Base-by-base conservation (phyloP, 2,888 invertebrate genomes). In the Mesorhabditis sp. region DNA sequence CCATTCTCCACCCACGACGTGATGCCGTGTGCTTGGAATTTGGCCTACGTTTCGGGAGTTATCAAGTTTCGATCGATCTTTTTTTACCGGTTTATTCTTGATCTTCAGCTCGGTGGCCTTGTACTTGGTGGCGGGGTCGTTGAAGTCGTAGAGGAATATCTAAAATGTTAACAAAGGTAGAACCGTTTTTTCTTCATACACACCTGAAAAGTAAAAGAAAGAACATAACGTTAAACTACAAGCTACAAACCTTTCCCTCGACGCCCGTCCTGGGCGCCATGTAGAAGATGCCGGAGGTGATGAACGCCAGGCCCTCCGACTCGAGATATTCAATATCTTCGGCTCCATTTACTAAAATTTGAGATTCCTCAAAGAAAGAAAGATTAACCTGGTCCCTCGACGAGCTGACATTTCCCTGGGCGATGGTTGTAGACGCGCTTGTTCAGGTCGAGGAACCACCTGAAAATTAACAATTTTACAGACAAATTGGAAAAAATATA, bases 11-110 rank as follows among this genome's bases (percentile, higher is more conserved):
- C 69, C 70, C 71, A 75, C 65, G 74, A 73, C 2, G 77, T 73
- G 7, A 80, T 65, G 63, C 80, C 80, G 66, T 80, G 80, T 3
- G 80, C 77, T 62, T 75, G 75, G 72, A 80, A 80, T 28, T 64
- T 64, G 13, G 66, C 43, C 75, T 74, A 50, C 28, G 70, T 15
- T 62, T 66, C 42, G 66, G 67, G 10, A 67, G 41, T 50, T 70
- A 66, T n/a, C 67, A 13, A 5, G 61, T 62, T 44, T 45, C 70
- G 6, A 62, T 28, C 4, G 45, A 44, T 4, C 45, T 61, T 13
- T 42, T 63, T n/a, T 61, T 28, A 74, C 58, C 44, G 45, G 4
- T 61, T 72, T 68, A n/a, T 69, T 70, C 13, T 7, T 72, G 41
- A 72, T 72, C 4, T 45, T 44, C 43, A 70, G 28, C 44, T 50